A percentile compares a stretch with the other conserved stretches of the same genome.
These are phyloP conservation scores for Crotophaga sulcirostris DNA, from an alignment of 2,113 vertebrate species.

Conservation along the genomic window DNA sequence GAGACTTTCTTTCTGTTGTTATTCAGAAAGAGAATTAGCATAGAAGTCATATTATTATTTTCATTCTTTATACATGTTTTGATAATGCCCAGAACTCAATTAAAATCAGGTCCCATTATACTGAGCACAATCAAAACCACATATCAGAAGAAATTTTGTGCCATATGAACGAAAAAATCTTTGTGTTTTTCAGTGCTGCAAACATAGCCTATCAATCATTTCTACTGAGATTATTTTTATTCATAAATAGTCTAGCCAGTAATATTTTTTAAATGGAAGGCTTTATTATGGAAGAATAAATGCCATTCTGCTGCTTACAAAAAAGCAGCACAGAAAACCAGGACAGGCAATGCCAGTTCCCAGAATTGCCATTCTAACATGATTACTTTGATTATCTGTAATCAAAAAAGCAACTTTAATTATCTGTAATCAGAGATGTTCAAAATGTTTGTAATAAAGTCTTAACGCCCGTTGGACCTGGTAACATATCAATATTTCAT, in stretches of 20 bases:
- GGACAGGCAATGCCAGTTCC: background rate
- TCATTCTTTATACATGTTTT: background rate
- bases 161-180: background rate
- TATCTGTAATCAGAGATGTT: slow-evolving; percentile 36
- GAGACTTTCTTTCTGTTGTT: background rate
- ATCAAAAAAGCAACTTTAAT: background rate
- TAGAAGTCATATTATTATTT: background rate
- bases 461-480: background rate
- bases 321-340: background rate
- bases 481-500: background rate
- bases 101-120: slow-evolving; percentile 51
- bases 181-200: background rate
- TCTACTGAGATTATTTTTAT: background rate
- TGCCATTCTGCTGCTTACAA: background rate
- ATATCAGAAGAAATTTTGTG: background rate
- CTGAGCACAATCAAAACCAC: slow-evolving; percentile 4
- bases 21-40: background rate
- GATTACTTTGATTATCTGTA: slow-evolving; percentile 9
- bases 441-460: slow-evolving; percentile 15
- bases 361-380: background rate
- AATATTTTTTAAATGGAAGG: background rate
- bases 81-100: slow-evolving; percentile 1
- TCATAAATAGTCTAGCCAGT: background rate
- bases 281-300: slow-evolving; percentile 1
- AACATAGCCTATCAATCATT: background rate